Conservation (phyloP, 2,113 vertebrate genomes). For the Dinomys branickii region DNA sequence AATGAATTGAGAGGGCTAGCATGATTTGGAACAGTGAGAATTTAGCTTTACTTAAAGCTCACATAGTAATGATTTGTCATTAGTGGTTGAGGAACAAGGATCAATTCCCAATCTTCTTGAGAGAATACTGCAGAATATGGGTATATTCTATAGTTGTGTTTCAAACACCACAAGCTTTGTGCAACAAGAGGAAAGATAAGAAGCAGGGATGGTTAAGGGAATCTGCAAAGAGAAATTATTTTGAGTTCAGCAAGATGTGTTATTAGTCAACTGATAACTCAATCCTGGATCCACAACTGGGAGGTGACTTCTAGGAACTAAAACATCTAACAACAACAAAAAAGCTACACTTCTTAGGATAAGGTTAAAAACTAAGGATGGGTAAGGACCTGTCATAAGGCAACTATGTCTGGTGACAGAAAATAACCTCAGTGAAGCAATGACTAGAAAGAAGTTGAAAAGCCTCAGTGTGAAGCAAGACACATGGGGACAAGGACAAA, state of each 20-base stretch:
- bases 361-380: not conserved
- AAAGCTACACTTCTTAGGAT: not conserved
- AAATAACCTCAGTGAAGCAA: not conserved
- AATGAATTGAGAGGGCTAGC: not conserved
- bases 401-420: not conserved
- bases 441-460: not conserved
- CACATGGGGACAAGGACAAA: not conserved
- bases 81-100: not conserved
- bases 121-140: not conserved
- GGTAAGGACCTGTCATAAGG: not conserved
- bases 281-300: not conserved
- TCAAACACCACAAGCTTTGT: not conserved
- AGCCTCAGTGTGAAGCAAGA: not conserved
- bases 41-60: not conserved
- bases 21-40: not conserved
- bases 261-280: not conserved
- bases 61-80: not conserved
- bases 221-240: slow-evolving; percentile 26
- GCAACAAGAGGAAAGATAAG: not conserved
- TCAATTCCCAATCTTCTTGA: not conserved
- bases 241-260: not conserved
- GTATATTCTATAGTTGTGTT: not conserved
- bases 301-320: not conserved
- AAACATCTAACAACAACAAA: not conserved
- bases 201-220: not conserved